phyloP scores from a whole-genome alignment of 2,888 invertebrate species.

The Scaptomyza cyrtandrae region DNA sequence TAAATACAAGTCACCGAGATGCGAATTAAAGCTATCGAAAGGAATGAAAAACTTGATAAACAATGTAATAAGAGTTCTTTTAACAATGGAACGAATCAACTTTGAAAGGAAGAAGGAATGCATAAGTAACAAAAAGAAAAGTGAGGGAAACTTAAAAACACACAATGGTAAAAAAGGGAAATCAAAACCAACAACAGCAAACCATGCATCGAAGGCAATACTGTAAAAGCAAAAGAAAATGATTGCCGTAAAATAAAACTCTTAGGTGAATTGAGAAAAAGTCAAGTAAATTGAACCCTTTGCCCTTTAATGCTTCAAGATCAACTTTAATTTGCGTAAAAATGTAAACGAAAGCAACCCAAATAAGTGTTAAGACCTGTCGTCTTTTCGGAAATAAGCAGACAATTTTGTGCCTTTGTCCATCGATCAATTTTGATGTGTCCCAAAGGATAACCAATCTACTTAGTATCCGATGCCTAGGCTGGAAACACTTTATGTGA shows the following conservation, averaged over 20 bases:
- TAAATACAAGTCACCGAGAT: too few species aligned
- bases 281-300: background rate
- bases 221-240: background rate
- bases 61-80: too few species aligned
- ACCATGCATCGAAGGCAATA: background rate
- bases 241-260: background rate
- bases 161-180: too few species aligned
- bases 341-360: conserved; percentile 11
- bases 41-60: too few species aligned
- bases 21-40: too few species aligned
- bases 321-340: background rate
- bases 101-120: too few species aligned
- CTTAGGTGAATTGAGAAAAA: too few species aligned
- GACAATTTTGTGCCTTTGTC: conserved; percentile 21
- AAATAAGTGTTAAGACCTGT: conserved; percentile 1
- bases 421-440: conserved; percentile 68
- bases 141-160: too few species aligned
- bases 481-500: conserved; percentile 52
- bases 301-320: background rate
- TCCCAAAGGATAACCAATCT: conserved; percentile 50
- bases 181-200: too few species aligned
- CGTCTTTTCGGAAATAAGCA: conserved; percentile 5
- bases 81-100: too few species aligned
- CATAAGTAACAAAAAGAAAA: too few species aligned
- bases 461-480: conserved; percentile 23